phyloP scores from a whole-genome alignment of 2,113 vertebrate species.

The Thamnophis sirtalis region DNA sequence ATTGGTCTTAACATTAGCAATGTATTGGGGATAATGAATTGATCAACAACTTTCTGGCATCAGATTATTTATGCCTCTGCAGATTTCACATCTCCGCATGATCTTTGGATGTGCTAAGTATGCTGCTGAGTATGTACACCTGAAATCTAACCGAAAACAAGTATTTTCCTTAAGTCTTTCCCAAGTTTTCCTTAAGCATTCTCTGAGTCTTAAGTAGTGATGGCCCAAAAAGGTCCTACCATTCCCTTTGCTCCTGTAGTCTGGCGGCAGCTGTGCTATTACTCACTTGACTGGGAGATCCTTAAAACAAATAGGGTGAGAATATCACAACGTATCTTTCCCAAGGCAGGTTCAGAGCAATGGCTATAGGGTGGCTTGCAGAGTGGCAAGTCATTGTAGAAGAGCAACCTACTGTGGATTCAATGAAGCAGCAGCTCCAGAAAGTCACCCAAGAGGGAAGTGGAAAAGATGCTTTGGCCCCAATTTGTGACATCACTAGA shows the following conservation, averaged over 20 bases:
- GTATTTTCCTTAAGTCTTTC: background rate
- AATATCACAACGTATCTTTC: background rate
- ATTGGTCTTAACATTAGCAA: background rate
- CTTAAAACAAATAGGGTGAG: background rate
- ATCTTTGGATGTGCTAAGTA: background rate
- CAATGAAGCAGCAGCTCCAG: background rate
- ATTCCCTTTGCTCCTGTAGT: background rate
- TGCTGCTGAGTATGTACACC: background rate
- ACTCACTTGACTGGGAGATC: background rate
- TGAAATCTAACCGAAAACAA: background rate
- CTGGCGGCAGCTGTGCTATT: background rate
- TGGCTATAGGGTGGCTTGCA: background rate
- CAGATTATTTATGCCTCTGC: background rate
- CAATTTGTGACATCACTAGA: background rate
- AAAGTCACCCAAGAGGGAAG: background rate
- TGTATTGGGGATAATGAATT: background rate
- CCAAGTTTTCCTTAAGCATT: background rate
- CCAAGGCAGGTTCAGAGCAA: background rate
- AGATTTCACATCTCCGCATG: background rate
- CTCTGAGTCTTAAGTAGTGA: background rate
- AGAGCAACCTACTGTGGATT: background rate
- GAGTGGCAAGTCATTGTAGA: background rate
- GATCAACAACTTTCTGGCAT: background rate
- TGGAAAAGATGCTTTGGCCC: background rate
- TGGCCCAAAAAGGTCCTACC: background rate